Percentiles rank a stretch among this genome's conserved stretches.
Conservation (phyloP, 2,797 vertebrate species). For the Hypotaenidia okinawae region DNA sequence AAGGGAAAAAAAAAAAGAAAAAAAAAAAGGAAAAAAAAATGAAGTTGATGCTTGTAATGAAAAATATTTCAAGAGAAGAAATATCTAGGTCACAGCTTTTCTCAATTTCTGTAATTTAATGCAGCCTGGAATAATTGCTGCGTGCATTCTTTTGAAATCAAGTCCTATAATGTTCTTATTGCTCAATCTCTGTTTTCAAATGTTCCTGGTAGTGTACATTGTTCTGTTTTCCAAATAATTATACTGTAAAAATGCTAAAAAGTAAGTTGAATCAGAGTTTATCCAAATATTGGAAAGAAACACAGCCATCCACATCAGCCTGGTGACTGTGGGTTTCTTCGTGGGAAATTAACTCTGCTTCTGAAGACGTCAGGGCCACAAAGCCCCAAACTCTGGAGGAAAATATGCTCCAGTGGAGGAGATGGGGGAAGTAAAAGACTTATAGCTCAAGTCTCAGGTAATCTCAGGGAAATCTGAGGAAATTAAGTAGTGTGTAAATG, state of each 20-base stretch:
- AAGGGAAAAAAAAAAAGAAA: background rate
- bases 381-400: background rate
- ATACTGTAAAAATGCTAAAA: conserved; percentile 32
- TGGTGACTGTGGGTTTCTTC: background rate
- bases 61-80: conserved; percentile 52
- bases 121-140: conserved; percentile 72
- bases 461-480: background rate
- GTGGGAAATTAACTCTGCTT: conserved; percentile 13
- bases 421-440: background rate
- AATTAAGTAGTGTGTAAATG: background rate
- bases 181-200: conserved; percentile 56
- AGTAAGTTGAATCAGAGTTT: conserved; percentile 59
- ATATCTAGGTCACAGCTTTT: conserved; percentile 76
- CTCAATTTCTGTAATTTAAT: conserved; percentile 74
- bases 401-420: background rate
- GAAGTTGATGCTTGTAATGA: conserved; percentile 22
- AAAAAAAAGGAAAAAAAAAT: background rate
- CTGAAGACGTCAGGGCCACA: background rate
- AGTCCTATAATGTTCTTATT: conserved; percentile 51
- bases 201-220: conserved; percentile 34
- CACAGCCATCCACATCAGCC: background rate
- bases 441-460: background rate
- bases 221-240: conserved; percentile 64
- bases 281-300: conserved; percentile 57
- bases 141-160: conserved; percentile 69